phyloP scores from a whole-genome alignment of 2,113 vertebrate genomes.

The Barnardius zonarius region DNA sequence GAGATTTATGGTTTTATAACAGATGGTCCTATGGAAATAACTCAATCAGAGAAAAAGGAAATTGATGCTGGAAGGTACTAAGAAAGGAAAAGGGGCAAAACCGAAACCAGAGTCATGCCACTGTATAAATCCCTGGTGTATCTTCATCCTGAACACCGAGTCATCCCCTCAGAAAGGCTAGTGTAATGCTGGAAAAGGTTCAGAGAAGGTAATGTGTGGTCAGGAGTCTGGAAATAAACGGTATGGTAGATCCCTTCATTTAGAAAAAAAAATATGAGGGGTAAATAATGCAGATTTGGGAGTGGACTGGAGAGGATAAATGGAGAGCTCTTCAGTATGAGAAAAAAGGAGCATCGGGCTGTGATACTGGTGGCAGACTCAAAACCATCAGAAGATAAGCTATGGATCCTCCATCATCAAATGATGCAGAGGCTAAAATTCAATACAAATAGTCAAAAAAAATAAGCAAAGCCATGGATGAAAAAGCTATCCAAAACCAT shows the following conservation, averaged over 20 bases:
- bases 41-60: not conserved
- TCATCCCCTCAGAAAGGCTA: not conserved
- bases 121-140: not conserved
- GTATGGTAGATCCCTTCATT: not conserved
- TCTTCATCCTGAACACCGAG: not conserved
- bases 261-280: not conserved
- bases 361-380: not conserved
- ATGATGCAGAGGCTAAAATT: not conserved
- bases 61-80: not conserved
- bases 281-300: not conserved
- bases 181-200: not conserved
- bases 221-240: not conserved
- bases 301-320: not conserved
- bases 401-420: not conserved
- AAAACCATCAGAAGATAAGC: not conserved
- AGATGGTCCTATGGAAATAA: not conserved
- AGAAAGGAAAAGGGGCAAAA: not conserved
- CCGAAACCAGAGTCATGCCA: not conserved
- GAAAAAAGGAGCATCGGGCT: not conserved
- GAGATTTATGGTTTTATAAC: not conserved
- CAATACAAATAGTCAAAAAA: not conserved
- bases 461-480: not conserved
- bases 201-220: not conserved
- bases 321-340: not conserved
- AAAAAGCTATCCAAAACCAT: not conserved